Percentiles rank a stretch among this genome's conserved stretches.
Evolutionary conservation across 1,140 invertebrate species (phyloP).

Genomic region (Drosophila littoralis): DNA sequence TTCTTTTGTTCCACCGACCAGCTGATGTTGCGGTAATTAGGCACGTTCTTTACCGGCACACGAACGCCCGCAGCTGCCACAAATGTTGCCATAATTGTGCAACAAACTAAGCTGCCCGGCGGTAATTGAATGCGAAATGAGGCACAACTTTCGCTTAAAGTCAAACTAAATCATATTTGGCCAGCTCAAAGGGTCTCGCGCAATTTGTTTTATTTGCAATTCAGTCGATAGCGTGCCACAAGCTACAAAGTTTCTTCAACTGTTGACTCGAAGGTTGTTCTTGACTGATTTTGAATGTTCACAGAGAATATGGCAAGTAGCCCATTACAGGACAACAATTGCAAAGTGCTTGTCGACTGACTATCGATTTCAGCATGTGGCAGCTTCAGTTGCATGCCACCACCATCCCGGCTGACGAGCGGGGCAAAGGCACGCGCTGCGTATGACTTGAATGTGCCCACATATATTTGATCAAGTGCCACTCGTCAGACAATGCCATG

Average conservation of each 20-base stretch:
- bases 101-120: slow-evolving; percentile 5
- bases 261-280: neutral
- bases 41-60: slow-evolving; percentile 31
- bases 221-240: slow-evolving; percentile 17
- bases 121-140: slow-evolving; percentile 25
- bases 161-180: slow-evolving; percentile 4
- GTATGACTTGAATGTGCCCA: slow-evolving; percentile 16
- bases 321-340: too few species aligned
- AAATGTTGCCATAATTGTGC: slow-evolving; percentile 6
- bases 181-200: neutral
- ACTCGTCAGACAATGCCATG: slow-evolving; percentile 34
- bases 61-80: slow-evolving; percentile 6
- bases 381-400: slow-evolving; percentile 8
- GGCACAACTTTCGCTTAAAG: neutral
- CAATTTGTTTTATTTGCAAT: slow-evolving; percentile 38
- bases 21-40: slow-evolving; percentile 46
- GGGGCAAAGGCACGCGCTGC: neutral
- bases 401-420: too few species aligned
- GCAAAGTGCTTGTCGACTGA: neutral
- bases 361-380: slow-evolving; percentile 16
- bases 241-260: neutral
- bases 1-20: slow-evolving; percentile 19
- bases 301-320: neutral
- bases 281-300: neutral
- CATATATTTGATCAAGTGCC: slow-evolving; percentile 25